Evolutionary conservation across 2,797 vertebrate genomes (phyloP), one percentile per base, ranked within the genome.

Genomic region (Miichthys miiuy): DNA sequence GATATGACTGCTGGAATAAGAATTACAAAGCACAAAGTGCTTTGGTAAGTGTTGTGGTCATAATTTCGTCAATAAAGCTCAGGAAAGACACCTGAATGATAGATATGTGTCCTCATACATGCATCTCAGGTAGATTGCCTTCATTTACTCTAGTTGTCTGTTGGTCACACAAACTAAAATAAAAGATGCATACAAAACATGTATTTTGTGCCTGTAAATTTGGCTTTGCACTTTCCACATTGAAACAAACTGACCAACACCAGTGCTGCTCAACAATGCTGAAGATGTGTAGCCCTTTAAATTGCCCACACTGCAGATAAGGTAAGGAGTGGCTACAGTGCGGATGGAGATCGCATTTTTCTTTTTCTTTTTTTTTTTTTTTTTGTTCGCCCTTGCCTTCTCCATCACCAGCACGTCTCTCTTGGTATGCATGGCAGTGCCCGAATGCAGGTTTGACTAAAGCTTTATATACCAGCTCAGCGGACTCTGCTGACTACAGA

Each of bases 391-490:
- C 72, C 74, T 84, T 75, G 25, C 73, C 51, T 77, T 77, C 79
- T 86, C 87, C 77, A 81, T 88, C 89, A 78, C 68, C 86, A 80
- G 82, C 75, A 4, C 69, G 60, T 90, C 87, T 95, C 96, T 97
- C 96, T 97, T 96, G 93, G 95, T 97, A 97, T 98, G 96, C 97
- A 94, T 82, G 91, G 93, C 97, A 95, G 75, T 94, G 95, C 94
- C 89, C 88, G 95, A 97, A 96, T 99, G 97, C 97, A 96, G 97
- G 95, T 93, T 95, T 93, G 64, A 92, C 90, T 90, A 84, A 9
- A 91, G 92, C 94, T 92, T 92, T 87, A 88, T 23, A 69, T 27
- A 93, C 82, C 88, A 94, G 87, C 86, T 88, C 78, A 83, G 87
- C 87, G 85, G 62, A 25, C 88, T 47, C 61, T 72, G 82, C 73